Base-by-base conservation (phyloP, 53 echinoderm and acorn worm genomes). In the Paracentrotus lividus region DNA sequence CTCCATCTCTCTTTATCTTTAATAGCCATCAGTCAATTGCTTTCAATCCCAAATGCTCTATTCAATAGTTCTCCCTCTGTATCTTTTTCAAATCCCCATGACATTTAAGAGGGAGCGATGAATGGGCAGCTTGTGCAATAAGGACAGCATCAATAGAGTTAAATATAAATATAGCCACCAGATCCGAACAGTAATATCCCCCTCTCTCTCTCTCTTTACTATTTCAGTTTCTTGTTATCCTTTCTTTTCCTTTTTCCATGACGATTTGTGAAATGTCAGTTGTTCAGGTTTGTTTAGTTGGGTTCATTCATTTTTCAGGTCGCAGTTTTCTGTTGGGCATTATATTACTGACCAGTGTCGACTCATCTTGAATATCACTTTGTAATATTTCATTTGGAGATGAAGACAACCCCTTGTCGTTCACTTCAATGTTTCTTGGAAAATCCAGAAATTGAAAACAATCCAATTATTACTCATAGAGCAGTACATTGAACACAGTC, bases 1-100 rank as follows among this genome's bases (percentile, higher is more conserved):
- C 45, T 51, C 47, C 27, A 29, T 85, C 85, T 29, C 51, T 49
- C 51, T 26, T 21, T 18, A 49, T 51, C 16, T 85, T 51, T 32
- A 85, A 85, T 51, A 47, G 47, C 85, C 49, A 51, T 51, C 85
- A 49, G 47, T 49, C 85, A 85, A 49, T 51, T 29, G 51, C 85
- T 72, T 72, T 72, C 72, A 72, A 51, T 51, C 27, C 85, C 27
- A 12, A 85, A 31, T 85, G 51, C 85, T 47, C 85, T 51, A 85
- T 85, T 85, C 85, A 85, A 51, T 85, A 47, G 29, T 31, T 57
- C 7, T 24, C 53, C 59, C 36, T 54, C 88, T 57, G 21, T 55
- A 54, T 56, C 88, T 32, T 38, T 88, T 55, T 88, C 88, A 88
- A 88, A 88, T 88, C 54, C 51, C 88, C 88, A 88, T 88, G 88